phyloP scores from a whole-genome alignment of 2,797 vertebrate genomes.

The Pelobates cultripes region DNA sequence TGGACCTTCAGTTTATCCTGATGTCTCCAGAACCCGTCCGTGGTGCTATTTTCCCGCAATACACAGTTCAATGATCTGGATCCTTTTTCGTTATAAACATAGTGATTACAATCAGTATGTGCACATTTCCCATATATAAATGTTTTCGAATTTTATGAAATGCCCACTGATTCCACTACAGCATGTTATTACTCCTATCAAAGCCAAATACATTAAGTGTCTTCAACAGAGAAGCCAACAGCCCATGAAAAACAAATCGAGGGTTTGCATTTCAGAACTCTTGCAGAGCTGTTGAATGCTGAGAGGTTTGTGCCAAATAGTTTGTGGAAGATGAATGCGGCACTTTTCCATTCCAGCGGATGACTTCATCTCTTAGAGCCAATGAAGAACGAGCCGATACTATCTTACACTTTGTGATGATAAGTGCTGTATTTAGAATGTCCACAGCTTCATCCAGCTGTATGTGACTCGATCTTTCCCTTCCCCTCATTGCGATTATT shows the following conservation, averaged over 20 bases:
- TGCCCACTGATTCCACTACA: conserved; percentile 1
- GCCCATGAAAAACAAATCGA: conserved; percentile 38
- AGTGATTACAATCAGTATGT: too few relatives aligned
- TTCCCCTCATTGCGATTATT: conserved; percentile 20
- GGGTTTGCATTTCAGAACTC: conserved; percentile 45
- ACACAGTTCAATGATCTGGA: too few relatives aligned
- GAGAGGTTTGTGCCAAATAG: conserved; percentile 48
- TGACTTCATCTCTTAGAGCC: conserved; percentile 47
- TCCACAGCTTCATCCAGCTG: conserved; percentile 47
- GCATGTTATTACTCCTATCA: neutral
- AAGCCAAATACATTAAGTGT: conserved; percentile 1
- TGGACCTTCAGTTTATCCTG: too few relatives aligned
- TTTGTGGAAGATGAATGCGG: conserved; percentile 48
- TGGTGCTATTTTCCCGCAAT: too few relatives aligned
- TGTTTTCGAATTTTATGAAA: too few relatives aligned
- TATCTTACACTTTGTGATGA: conserved; percentile 51
- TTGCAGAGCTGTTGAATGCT: conserved; percentile 45
- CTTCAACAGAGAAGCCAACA: conserved; percentile 24
- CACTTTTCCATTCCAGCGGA: conserved; percentile 39
- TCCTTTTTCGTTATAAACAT: too few relatives aligned
- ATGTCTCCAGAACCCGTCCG: too few relatives aligned
- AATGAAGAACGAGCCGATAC: conserved; percentile 40
- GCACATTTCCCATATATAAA: too few relatives aligned
- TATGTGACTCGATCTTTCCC: conserved; percentile 31
- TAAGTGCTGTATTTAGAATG: conserved; percentile 48